Conservation (phyloP, 2,888 invertebrate genomes). For the Zele albiditarsus region DNA sequence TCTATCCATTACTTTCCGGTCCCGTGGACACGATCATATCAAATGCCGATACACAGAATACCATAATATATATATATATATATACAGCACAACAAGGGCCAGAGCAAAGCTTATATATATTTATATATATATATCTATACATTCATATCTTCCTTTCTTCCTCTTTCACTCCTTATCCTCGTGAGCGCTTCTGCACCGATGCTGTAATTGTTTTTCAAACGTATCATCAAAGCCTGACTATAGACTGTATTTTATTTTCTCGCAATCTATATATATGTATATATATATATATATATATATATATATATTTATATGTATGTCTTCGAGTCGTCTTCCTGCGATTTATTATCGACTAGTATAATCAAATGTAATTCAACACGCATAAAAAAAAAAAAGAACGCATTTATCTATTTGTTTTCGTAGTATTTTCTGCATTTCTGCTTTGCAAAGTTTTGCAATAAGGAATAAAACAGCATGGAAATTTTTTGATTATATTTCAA, state of each 20-base stretch:
- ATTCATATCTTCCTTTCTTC: neutral
- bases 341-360: conserved; percentile 28
- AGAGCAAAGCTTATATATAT: neutral
- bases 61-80: neutral
- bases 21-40: conserved; percentile 3
- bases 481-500: no score
- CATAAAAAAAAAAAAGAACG: neutral
- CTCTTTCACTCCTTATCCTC: neutral
- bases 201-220: conserved; percentile 60
- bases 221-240: conserved; percentile 57
- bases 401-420: neutral
- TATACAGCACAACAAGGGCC: neutral
- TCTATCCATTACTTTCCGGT: neutral
- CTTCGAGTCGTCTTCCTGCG: conserved; percentile 40
- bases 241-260: conserved; percentile 54
- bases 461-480: no score
- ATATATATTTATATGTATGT: neutral
- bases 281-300: no score
- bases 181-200: conserved; percentile 53
- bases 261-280: conserved; percentile 15
- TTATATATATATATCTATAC: neutral
- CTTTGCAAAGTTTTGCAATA: neutral
- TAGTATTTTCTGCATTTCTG: neutral
- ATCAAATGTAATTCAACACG: conserved; percentile 20
- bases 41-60: neutral